Evolutionary conservation across 2,797 vertebrate species (phyloP).

Genomic region (Tarsius wallacei): DNA sequence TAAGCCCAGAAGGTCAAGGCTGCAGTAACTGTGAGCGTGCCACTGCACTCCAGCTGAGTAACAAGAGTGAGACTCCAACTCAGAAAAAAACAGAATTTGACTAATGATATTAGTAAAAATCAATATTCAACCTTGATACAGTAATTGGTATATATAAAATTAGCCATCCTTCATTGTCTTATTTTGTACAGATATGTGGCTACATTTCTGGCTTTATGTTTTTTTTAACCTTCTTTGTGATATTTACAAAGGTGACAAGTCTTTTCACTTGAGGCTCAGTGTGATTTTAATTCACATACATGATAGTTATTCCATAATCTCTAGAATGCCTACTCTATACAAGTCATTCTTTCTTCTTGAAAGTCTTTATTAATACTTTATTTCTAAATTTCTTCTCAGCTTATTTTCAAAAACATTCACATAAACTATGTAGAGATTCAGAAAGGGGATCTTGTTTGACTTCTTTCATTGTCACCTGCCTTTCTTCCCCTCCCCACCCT

Average conservation of each 20-base stretch:
- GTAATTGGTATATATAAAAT: not conserved
- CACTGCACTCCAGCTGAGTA: too few relatives aligned
- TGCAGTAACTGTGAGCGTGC: too few relatives aligned
- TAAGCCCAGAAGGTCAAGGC: too few relatives aligned
- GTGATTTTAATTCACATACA: not conserved
- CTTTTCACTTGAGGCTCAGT: not conserved
- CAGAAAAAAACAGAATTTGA: not conserved
- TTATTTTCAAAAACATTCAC: not conserved
- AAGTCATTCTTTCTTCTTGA: not conserved
- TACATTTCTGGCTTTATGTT: not conserved
- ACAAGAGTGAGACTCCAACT: too few relatives aligned
- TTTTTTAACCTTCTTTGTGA: not conserved
- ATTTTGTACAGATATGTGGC: not conserved
- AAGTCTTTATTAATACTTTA: not conserved
- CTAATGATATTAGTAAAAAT: not conserved
- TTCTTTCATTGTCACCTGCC: not conserved
- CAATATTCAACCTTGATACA: not conserved
- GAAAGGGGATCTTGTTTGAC: not conserved
- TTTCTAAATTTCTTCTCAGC: conserved; percentile 14
- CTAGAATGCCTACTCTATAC: not conserved
- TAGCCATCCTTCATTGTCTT: not conserved
- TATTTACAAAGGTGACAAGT: not conserved
- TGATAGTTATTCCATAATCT: not conserved
- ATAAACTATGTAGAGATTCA: not conserved
- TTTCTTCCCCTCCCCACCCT: not conserved